Evolutionary conservation across 2,113 vertebrate species (phyloP).

Genomic region (Erythrolamprus reginae): DNA sequence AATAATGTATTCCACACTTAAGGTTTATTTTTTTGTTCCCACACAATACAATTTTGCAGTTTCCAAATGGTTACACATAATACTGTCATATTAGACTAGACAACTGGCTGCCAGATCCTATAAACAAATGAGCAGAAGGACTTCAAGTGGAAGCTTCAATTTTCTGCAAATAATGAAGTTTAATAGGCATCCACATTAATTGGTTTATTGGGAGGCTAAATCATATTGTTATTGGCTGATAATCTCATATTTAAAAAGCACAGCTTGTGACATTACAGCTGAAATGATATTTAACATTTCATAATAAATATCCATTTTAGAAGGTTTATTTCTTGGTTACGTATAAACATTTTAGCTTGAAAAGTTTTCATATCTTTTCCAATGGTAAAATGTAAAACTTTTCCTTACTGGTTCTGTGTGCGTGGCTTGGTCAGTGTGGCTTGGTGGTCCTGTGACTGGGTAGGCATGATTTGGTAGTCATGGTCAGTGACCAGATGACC

Average conservation of each 20-base stretch:
- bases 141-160: background rate
- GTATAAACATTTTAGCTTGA: background rate
- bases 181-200: background rate
- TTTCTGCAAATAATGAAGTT: background rate
- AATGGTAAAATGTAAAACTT: too few relatives aligned
- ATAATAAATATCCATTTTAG: background rate
- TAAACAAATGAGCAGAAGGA: background rate
- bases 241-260: background rate
- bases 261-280: slow-evolving; percentile 9
- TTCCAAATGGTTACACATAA: background rate
- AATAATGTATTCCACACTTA: background rate
- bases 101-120: background rate
- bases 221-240: background rate
- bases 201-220: background rate
- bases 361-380: background rate
- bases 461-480: too few relatives aligned
- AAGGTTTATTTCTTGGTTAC: background rate
- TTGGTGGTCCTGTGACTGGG: too few relatives aligned
- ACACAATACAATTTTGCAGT: background rate
- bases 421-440: too few relatives aligned
- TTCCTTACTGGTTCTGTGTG: too few relatives aligned
- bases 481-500: too few relatives aligned
- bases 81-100: background rate
- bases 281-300: background rate
- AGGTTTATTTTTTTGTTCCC: background rate